Evolutionary conservation across 1,140 invertebrate genomes (phyloP).

Genomic region (Cyclina sinensis): DNA sequence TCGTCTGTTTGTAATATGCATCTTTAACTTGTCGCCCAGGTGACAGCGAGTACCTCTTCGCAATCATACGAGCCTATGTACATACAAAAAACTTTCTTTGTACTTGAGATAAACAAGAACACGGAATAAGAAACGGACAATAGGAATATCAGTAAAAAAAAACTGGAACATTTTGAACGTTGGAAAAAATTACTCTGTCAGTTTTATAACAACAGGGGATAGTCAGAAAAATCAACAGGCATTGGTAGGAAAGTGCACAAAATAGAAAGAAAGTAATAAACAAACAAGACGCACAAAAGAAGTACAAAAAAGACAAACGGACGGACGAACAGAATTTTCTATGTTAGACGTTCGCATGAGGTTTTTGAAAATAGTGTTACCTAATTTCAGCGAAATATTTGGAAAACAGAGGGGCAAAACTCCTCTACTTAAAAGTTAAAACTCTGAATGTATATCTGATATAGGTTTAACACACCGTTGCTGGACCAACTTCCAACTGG

Average conservation of each 20-base stretch:
- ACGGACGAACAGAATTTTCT: not conserved
- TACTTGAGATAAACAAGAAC: no score
- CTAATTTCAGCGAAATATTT: not conserved
- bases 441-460: not conserved
- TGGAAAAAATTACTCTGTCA: no score
- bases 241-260: no score
- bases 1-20: not conserved
- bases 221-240: no score
- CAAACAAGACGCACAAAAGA: no score
- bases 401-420: not conserved
- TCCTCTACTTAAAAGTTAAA: not conserved
- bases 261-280: no score
- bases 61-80: slow-evolving; percentile 6
- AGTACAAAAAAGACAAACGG: not conserved
- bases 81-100: not conserved
- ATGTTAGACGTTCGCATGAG: not conserved
- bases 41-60: slow-evolving; percentile 14
- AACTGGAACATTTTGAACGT: no score
- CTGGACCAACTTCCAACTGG: not conserved
- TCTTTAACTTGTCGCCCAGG: not conserved
- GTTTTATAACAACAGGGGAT: no score
- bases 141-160: no score
- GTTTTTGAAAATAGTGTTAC: not conserved
- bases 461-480: slow-evolving; percentile 11
- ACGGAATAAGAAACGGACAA: no score